A percentile compares a stretch with the other conserved stretches of the same genome.
phyloP scores from a whole-genome alignment of 2,113 vertebrate species.

The Dasypus novemcinctus region DNA sequence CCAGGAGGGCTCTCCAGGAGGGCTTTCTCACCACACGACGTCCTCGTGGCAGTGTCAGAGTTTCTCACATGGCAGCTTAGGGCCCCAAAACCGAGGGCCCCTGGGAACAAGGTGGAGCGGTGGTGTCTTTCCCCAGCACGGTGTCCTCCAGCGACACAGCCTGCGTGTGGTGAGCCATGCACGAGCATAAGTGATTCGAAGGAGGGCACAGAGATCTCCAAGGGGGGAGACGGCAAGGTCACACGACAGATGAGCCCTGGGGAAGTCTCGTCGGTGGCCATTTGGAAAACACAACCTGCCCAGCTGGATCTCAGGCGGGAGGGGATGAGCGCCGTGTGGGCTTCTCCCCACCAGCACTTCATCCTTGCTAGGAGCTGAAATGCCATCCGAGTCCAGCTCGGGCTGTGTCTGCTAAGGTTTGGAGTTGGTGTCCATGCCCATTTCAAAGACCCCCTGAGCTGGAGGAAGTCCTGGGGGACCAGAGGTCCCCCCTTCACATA shows the following conservation, averaged over 20 bases:
- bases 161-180: no score
- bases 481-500: not conserved
- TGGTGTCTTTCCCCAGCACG: accelerated
- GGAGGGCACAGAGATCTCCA: no score
- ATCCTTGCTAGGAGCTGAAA: not conserved
- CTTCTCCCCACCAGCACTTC: not conserved
- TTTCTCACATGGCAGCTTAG: not conserved
- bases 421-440: no score
- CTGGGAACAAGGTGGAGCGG: accelerated
- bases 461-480: not conserved
- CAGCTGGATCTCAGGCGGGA: not conserved
- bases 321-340: not conserved
- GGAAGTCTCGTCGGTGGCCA: no score
- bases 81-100: not conserved
- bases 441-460: not conserved
- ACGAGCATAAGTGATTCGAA: no score
- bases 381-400: accelerated
- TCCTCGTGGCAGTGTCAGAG: not conserved
- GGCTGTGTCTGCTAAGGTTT: not conserved
- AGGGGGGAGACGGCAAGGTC: not conserved
- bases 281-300: not conserved
- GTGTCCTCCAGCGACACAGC: not conserved
- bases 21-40: not conserved
- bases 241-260: accelerated
- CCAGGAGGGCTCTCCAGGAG: not conserved